A percentile compares a stretch with the other conserved stretches of the same genome.
Conservation (phyloP, 2,113 vertebrate species). For the Irena cyanogastra region DNA sequence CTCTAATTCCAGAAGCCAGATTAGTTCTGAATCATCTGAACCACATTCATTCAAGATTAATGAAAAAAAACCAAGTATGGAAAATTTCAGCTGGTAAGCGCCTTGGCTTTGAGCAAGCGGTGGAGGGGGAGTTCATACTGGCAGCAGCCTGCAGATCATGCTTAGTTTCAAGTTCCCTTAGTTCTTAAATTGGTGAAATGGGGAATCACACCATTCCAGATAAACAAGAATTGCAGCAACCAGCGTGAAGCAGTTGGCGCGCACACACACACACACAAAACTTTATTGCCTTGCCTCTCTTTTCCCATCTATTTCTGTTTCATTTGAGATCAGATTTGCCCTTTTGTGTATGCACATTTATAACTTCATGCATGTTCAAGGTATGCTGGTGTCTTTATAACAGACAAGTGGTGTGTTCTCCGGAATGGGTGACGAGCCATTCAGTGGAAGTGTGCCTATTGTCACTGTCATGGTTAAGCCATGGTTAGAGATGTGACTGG, state of each 20-base stretch:
- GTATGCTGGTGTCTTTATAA: neutral
- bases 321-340: neutral
- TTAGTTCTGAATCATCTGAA: conserved; percentile 55
- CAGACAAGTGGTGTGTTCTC: neutral
- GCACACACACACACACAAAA: neutral
- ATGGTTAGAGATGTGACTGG: neutral
- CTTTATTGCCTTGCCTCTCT: neutral
- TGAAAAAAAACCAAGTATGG: conserved; percentile 41
- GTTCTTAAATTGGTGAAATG: neutral
- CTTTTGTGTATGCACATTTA: neutral
- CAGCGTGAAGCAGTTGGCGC: neutral
- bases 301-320: neutral
- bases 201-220: neutral
- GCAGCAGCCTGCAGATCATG: neutral
- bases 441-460: neutral
- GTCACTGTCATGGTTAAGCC: neutral
- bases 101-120: neutral
- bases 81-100: conserved; percentile 26
- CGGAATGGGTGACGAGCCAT: neutral
- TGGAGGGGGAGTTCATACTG: neutral
- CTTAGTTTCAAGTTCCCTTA: neutral
- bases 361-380: neutral
- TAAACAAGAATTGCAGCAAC: neutral
- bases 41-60: conserved; percentile 59
- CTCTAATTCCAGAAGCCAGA: conserved; percentile 62